A percentile compares a stretch with the other conserved stretches of the same genome.
These are phyloP conservation scores for Heterohyrax brucei DNA, from an alignment of 2,797 vertebrate genomes.

Conservation along the genomic window DNA sequence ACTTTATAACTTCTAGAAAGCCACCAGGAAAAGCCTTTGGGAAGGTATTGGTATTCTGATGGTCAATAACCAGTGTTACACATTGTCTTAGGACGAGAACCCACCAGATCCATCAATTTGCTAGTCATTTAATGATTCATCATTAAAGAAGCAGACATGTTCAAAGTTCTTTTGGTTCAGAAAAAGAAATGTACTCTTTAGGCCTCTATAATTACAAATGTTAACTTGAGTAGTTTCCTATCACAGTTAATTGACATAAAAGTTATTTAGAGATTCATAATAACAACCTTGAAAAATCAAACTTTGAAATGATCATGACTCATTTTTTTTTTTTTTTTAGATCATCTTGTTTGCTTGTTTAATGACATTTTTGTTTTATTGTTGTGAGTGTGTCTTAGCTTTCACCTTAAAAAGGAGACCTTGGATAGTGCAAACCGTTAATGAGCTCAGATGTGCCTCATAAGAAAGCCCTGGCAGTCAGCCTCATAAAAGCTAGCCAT, in stretches of 20 bases:
- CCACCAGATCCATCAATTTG: neutral
- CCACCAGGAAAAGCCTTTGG: neutral
- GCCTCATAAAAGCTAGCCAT: too few species aligned
- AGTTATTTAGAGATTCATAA: neutral
- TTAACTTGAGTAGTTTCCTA: neutral
- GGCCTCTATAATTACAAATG: constrained; percentile 31
- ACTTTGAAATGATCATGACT: neutral
- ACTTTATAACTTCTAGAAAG: neutral
- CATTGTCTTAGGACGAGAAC: neutral
- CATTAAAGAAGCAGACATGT: neutral
- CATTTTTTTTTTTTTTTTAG: neutral
- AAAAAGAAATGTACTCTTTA: neutral
- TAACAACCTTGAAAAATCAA: neutral
- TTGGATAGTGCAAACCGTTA: too few species aligned
- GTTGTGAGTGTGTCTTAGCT: neutral
- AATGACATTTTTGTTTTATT: neutral
- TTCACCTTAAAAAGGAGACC: neutral
- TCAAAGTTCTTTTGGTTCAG: neutral
- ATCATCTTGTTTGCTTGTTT: constrained; percentile 9
- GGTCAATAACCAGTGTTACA: neutral
- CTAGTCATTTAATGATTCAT: neutral
- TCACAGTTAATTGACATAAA: neutral
- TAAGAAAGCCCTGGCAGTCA: too few species aligned
- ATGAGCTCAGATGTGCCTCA: too few species aligned
- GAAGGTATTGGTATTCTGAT: neutral